Percentiles rank a stretch among this genome's conserved stretches.
Conservation (phyloP, 2,797 vertebrate genomes). For the Podarcis siculus region DNA sequence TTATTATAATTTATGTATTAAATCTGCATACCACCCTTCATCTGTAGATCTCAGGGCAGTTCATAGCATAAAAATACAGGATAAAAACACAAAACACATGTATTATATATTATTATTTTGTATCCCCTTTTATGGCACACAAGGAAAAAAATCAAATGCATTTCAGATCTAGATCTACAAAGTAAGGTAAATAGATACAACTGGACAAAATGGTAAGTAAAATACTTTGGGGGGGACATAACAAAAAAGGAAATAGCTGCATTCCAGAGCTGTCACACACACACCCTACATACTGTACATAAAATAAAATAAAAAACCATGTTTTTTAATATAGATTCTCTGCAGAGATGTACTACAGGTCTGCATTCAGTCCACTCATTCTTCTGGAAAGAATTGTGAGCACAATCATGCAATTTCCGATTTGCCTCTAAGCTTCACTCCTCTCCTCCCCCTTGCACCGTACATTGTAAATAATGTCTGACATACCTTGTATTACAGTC, state of each 20-base stretch:
- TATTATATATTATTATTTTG: neutral
- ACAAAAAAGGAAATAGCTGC: neutral
- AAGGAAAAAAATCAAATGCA: neutral
- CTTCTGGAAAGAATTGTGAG: conserved; percentile 3
- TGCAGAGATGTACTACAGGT: conserved; percentile 31
- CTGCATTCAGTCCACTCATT: neutral
- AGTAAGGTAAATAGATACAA: too few relatives aligned
- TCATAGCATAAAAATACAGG: too few relatives aligned
- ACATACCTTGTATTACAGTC: conserved; percentile 89
- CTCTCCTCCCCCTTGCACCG: neutral
- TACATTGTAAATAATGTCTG: conserved; percentile 14
- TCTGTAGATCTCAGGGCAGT: too few relatives aligned
- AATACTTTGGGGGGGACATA: neutral
- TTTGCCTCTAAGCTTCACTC: conserved; percentile 5
- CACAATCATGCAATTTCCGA: conserved; percentile 28
- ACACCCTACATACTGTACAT: neutral
- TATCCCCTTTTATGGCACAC: neutral
- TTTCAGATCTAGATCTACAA: neutral
- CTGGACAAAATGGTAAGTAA: too few relatives aligned
- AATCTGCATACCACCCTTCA: too few relatives aligned
- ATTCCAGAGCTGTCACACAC: neutral
- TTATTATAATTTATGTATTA: neutral
- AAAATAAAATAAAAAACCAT: neutral
- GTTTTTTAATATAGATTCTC: neutral
- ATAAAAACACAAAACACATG: too few relatives aligned